Percentiles rank a stretch among this genome's conserved stretches.
Conservation (phyloP, 2,888 invertebrate genomes). For the Lypha dubia region DNA sequence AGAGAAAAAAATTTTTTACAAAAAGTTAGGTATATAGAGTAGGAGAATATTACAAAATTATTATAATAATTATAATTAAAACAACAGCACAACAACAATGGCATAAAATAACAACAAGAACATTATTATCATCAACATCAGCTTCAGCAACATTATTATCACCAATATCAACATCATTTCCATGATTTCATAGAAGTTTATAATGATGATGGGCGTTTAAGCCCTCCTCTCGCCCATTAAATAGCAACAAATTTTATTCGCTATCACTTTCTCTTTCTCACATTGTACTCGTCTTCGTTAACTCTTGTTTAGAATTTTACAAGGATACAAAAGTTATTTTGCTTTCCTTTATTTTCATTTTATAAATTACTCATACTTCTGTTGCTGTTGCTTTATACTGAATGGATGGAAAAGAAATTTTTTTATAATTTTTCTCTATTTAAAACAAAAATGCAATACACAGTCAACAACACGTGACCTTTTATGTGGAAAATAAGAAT, state of each 20-base stretch:
- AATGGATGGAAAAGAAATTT: constrained; percentile 41
- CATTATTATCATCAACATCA: constrained; percentile 24
- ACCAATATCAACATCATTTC: constrained; percentile 31
- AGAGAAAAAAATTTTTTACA: not conserved
- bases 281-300: not conserved
- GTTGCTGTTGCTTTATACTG: constrained; percentile 14
- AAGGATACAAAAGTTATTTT: constrained; percentile 44
- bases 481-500: constrained; percentile 40
- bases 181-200: not conserved
- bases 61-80: constrained; percentile 32
- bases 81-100: constrained; percentile 48
- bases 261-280: not conserved
- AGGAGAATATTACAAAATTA: constrained; percentile 28
- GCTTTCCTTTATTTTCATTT: not conserved
- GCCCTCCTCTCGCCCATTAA: constrained; percentile 15
- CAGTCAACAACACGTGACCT: constrained; percentile 64
- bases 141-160: constrained; percentile 33
- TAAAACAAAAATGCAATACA: constrained; percentile 37
- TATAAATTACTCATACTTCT: constrained; percentile 23
- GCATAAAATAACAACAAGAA: constrained; percentile 3
- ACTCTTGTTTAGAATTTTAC: constrained; percentile 35
- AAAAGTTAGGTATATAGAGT: not conserved
- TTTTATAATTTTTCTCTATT: constrained; percentile 34
- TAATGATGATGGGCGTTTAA: not conserved
- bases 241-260: constrained; percentile 16